phyloP scores from a whole-genome alignment of 2,888 invertebrate genomes.

The Polyommatus icarus region DNA sequence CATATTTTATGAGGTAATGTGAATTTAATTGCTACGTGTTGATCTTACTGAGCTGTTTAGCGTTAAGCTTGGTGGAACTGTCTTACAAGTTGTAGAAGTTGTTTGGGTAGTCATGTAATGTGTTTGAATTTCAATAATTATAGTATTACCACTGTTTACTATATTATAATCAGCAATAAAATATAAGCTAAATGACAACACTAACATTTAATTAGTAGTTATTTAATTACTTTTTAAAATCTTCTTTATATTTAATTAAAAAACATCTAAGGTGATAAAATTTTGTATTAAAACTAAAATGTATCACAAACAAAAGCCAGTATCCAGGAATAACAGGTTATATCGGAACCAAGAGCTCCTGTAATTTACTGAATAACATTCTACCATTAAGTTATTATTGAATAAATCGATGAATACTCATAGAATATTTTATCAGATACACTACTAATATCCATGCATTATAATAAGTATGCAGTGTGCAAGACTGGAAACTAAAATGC shows the following conservation, averaged over 20 bases:
- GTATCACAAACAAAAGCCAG: not conserved
- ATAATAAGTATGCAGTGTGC: not conserved
- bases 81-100: not conserved
- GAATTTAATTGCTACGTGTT: constrained; percentile 50
- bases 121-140: not conserved
- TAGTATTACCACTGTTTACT: not conserved
- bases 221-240: too few relatives aligned
- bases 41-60: constrained; percentile 36
- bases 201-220: too few relatives aligned
- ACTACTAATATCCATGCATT: not conserved
- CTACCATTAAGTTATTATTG: constrained; percentile 6
- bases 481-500: not conserved
- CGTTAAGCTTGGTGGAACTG: not conserved
- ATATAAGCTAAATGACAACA: too few relatives aligned
- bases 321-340: not conserved
- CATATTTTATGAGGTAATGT: constrained; percentile 66
- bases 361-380: not conserved
- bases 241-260: too few relatives aligned
- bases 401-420: not conserved
- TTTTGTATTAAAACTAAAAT: too few relatives aligned
- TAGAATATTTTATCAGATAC: constrained; percentile 13
- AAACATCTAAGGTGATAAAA: too few relatives aligned
- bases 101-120: not conserved
- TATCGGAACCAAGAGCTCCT: not conserved
- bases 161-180: too few relatives aligned